Evolutionary conservation across 2,888 invertebrate species (phyloP).

Genomic region (Watsonalla cultraria): DNA sequence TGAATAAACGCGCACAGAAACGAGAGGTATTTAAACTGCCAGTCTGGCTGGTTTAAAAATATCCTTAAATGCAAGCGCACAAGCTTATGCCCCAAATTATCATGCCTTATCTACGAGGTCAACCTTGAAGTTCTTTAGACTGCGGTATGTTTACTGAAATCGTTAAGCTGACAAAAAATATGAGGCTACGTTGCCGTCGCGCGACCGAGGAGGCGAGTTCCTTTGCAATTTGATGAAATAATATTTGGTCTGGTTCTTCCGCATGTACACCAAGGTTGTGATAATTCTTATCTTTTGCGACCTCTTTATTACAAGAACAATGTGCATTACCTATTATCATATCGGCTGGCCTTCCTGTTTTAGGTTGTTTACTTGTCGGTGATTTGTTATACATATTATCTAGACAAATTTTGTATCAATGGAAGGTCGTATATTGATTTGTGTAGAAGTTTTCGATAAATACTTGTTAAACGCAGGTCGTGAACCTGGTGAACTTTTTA

Average conservation of each 20-base stretch:
- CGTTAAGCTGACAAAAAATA: slow-evolving; percentile 48
- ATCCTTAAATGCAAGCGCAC: slow-evolving; percentile 42
- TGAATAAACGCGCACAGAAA: background rate
- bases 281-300: slow-evolving; percentile 56
- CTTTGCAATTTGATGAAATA: slow-evolving; percentile 47
- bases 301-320: slow-evolving; percentile 54
- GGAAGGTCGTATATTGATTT: background rate
- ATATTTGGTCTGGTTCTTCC: slow-evolving; percentile 58
- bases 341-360: slow-evolving; percentile 43
- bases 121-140: slow-evolving; percentile 67
- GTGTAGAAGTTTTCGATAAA: background rate
- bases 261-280: slow-evolving; percentile 55
- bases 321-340: slow-evolving; percentile 53
- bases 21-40: slow-evolving; percentile 1
- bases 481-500: slow-evolving; percentile 2
- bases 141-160: slow-evolving; percentile 59
- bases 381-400: slow-evolving; percentile 5
- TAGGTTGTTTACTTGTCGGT: slow-evolving; percentile 14
- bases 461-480: slow-evolving; percentile 1
- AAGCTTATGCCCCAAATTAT: slow-evolving; percentile 65
- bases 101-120: slow-evolving; percentile 68
- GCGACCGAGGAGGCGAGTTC: slow-evolving; percentile 19
- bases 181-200: slow-evolving; percentile 22
- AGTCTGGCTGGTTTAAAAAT: slow-evolving; percentile 27
- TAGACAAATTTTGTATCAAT: background rate